Conservation (phyloP, 2,113 vertebrate species). For the Nannospalax galili region DNA sequence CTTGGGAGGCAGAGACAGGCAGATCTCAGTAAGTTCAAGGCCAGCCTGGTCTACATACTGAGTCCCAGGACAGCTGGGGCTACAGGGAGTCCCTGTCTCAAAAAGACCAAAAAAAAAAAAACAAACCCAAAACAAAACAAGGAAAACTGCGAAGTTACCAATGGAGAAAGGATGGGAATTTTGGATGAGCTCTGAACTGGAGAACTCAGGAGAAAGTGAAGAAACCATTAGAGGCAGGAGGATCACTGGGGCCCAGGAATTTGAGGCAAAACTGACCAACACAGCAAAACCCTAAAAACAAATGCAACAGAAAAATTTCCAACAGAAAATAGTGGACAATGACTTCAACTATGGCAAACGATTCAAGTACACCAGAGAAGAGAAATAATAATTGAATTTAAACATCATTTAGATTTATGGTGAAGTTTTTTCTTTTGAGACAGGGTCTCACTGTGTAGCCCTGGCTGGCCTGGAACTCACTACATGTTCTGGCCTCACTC, state of each 20-base stretch:
- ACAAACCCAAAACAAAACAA: too few species aligned
- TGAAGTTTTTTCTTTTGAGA: background rate
- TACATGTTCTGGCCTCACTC: background rate
- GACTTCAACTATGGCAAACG: too few species aligned
- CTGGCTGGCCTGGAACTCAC: background rate
- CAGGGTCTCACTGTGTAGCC: background rate
- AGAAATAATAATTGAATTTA: background rate
- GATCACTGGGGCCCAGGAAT: background rate
- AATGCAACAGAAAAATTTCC: background rate
- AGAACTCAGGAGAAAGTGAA: accelerated
- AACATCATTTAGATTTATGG: background rate
- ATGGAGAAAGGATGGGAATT: background rate
- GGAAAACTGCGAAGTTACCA: background rate
- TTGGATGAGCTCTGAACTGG: background rate
- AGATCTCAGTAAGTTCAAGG: too few species aligned
- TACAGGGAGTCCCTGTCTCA: too few species aligned
- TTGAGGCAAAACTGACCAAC: background rate
- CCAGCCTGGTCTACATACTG: too few species aligned
- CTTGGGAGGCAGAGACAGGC: too few species aligned
- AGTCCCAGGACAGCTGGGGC: too few species aligned
- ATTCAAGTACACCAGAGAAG: background rate
- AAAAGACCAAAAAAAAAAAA: too few species aligned
- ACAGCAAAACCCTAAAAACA: background rate
- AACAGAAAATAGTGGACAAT: background rate
- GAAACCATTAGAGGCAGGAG: background rate